Conservation (phyloP, 2,113 vertebrate genomes). For the Silurus asotus region DNA sequence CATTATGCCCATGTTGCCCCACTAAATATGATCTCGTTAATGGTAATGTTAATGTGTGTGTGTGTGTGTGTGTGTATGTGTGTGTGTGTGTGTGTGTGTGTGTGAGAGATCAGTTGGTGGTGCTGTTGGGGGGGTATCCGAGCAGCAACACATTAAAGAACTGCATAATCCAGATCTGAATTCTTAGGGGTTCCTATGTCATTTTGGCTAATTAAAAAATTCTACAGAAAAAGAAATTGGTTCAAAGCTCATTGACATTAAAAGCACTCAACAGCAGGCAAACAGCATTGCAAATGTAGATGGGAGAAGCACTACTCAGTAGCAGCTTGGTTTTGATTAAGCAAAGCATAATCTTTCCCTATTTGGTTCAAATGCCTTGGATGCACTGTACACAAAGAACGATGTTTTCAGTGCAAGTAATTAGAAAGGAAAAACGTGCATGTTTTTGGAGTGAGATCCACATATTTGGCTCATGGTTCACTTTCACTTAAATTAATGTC, state of each 20-base stretch:
- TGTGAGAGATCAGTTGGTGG: too few relatives aligned
- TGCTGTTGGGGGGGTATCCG: background rate
- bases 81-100: too few relatives aligned
- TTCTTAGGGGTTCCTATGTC: background rate
- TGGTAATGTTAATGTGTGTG: background rate
- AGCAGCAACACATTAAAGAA: slow-evolving; percentile 6
- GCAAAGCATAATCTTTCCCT: slow-evolving; percentile 24
- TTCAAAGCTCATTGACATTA: slow-evolving; percentile 27
- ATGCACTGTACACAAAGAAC: slow-evolving; percentile 39
- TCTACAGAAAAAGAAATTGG: slow-evolving; percentile 16
- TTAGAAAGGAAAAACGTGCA: background rate
- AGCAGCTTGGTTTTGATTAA: slow-evolving; percentile 33
- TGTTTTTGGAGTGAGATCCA: too few relatives aligned
- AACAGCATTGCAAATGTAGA: slow-evolving; percentile 5
- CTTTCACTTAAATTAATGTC: background rate
- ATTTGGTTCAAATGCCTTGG: slow-evolving; percentile 22
- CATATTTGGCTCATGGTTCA: background rate
- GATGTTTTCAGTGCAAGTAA: slow-evolving; percentile 39
- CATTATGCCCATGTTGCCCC: background rate
- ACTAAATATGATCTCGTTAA: background rate
- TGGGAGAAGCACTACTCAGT: background rate
- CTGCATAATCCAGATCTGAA: slow-evolving; percentile 6
- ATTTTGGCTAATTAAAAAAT: slow-evolving; percentile 25
- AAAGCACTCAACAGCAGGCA: background rate
- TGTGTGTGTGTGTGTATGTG: too few relatives aligned